Evolutionary conservation across 2,888 invertebrate species (phyloP), one percentile per base, ranked within the genome.

Genomic region (Gasteruption jaculator): DNA sequence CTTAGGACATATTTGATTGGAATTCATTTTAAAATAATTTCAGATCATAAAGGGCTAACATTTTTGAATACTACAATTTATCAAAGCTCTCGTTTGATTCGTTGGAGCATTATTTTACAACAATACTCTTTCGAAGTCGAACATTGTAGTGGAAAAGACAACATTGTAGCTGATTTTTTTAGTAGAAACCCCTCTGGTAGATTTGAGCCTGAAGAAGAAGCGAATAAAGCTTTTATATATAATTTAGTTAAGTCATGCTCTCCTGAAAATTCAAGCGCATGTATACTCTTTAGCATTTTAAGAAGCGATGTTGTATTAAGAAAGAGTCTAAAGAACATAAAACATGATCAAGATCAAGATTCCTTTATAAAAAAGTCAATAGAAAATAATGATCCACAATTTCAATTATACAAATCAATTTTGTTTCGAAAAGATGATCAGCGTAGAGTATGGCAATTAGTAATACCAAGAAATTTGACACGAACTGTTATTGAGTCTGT

Each of bases 1-100:
- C 58, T 57, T 45, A 53, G 57, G 24, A 49, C 52, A 5, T 57
- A 56, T 33, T 30, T 58, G 1, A 22, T 53, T 7, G 54, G 54
- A 0, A 30, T 26, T 5, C 7, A 34, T 6, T 38, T 61, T 3
- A 43, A 49, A 1, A 46, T 60, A 2, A 38, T 48, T 19, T n/a
- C n/a, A n/a, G n/a, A n/a, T n/a, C n/a, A n/a, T n/a, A n/a, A n/a
- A n/a, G n/a, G n/a, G n/a, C n/a, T 61, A 2, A 47, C 45, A 0
- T 61, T 58, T 40, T 18, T 62, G 6, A 41, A 44, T 18, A 33
- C 36, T 2, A 58, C 61, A 38, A 41, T 51, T 19, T 33, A 7
- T 10, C 40, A 49, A 5, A 48, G 37, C 24, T 35, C 46, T 2
- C 41, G 58, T 5, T 20, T 62, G 1, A 49, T 45, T 4, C 32